phyloP scores from a whole-genome alignment of 2,113 vertebrate species.

The Ornithorhynchus anatinus region DNA sequence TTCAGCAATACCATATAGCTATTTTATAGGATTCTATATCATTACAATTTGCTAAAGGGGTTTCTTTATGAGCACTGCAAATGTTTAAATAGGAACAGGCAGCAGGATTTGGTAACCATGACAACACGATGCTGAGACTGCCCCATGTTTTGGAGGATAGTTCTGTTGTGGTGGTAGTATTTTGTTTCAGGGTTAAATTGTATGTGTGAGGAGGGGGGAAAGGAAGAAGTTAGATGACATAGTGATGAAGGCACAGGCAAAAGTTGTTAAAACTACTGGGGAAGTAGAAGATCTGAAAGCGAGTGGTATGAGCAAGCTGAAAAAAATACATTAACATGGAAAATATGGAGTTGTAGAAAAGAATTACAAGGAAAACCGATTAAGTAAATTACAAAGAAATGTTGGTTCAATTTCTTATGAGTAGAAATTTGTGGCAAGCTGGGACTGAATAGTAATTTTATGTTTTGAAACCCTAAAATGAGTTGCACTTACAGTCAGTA shows the following conservation, averaged over 20 bases:
- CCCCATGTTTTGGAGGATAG: slow-evolving; percentile 40
- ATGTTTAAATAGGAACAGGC: slow-evolving; percentile 45
- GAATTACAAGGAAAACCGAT: not conserved
- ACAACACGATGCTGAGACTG: slow-evolving; percentile 53
- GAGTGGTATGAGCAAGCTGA: slow-evolving; percentile 1
- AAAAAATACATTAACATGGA: not conserved
- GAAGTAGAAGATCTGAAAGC: not conserved
- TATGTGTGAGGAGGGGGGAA: not conserved
- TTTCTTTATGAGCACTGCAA: slow-evolving; percentile 39
- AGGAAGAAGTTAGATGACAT: not conserved
- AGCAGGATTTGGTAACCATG: slow-evolving; percentile 49
- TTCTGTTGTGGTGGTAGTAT: slow-evolving; percentile 27
- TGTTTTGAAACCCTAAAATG: slow-evolving; percentile 7
- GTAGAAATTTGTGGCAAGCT: not conserved
- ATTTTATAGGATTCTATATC: slow-evolving; percentile 40
- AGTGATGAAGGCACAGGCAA: not conserved
- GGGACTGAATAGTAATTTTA: not conserved
- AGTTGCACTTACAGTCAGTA: not conserved
- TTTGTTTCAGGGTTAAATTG: slow-evolving; percentile 34
- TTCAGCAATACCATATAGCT: slow-evolving; percentile 3
- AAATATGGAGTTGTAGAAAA: slow-evolving; percentile 1
- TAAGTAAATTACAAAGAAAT: not conserved
- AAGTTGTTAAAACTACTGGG: not conserved
- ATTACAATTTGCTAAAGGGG: slow-evolving; percentile 34
- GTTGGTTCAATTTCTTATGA: not conserved